Percentiles rank a stretch among this genome's conserved stretches.
phyloP scores from a whole-genome alignment of 2,797 vertebrate genomes.

The Vespertilio murinus region DNA sequence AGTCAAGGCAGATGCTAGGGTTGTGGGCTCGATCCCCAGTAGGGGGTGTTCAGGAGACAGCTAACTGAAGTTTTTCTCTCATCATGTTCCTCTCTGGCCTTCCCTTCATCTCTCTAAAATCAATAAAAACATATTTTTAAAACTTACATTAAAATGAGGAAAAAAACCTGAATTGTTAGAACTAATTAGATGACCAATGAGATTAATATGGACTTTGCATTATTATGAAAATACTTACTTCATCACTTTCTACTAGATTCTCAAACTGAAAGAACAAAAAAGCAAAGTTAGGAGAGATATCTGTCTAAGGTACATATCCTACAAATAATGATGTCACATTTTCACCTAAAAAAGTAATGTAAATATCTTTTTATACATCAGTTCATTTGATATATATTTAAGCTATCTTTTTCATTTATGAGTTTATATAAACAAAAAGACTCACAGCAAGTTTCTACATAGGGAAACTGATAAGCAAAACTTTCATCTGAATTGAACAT shows the following conservation, averaged over 20 bases:
- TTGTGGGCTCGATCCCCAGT: too few species aligned
- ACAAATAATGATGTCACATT: background rate
- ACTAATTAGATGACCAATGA: background rate
- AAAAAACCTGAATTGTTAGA: background rate
- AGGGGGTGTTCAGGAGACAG: too few species aligned
- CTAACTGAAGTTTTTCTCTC: too few species aligned
- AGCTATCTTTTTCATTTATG: background rate
- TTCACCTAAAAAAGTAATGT: slow-evolving; percentile 42
- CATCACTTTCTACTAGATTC: slow-evolving; percentile 98
- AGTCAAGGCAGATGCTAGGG: too few species aligned
- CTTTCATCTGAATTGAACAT: background rate
- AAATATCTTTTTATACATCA: background rate
- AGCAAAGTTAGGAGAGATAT: slow-evolving; percentile 5
- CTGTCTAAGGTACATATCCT: background rate
- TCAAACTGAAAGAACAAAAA: slow-evolving; percentile 92
- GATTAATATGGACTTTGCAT: background rate
- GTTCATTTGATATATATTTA: slow-evolving; percentile 2
- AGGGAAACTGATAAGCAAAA: slow-evolving; percentile 20
- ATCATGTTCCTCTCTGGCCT: too few species aligned
- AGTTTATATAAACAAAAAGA: background rate
- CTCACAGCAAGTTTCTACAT: background rate
- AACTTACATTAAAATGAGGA: too few species aligned
- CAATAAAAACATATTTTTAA: too few species aligned
- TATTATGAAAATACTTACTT: slow-evolving; percentile 87
- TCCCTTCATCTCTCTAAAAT: too few species aligned